Base-by-base conservation (phyloP, 2,113 vertebrate species). In the Urocitellus parryii region DNA sequence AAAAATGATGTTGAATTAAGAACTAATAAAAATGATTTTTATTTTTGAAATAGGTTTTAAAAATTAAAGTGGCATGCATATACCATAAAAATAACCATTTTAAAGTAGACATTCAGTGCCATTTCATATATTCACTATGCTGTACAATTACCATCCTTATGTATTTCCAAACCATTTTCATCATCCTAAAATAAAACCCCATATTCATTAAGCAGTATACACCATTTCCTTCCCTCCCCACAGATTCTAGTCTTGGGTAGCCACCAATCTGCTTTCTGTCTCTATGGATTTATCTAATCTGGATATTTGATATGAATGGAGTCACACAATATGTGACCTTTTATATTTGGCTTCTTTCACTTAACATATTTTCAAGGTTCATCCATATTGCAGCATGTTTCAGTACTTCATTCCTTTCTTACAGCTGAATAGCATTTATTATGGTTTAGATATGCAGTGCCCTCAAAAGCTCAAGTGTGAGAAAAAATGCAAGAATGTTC, bases 11-110 rank as follows among this genome's bases (percentile, higher is more conserved):
- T 27, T 51, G 65, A 90, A 78, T 32, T 39, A 73, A 13, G 24
- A 82, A 85, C 17, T 58, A 91, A 80, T 83, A n/a, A 84, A 90
- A 85, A 68, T 45, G 8, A 74, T 34, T 80, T 90, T 86, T 25
- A 56, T 7, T 81, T 85, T 96, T 77, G 53, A 94, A 68, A 89
- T 61, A 24, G 2, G 85, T 68, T 91, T 29, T 5, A 51, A 83
- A 37, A 25, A 80, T 72, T 68, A 74, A 86, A 56, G 4, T 80
- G 48, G 37, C 63, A 84, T 56, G 24, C 12, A 93, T 16, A 63
- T 32, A 88, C 84, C 16, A 83, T 72, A 91, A 87, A 48, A 81
- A 10, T 77, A 53, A 88, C 27, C 14, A 80, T 76, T 58, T 88
- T 42, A 84, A 91, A 61, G 45, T 53, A 18, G 53, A 29, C 13